phyloP scores from a whole-genome alignment of 2,888 invertebrate genomes.

The Acanthopleura granulata region DNA sequence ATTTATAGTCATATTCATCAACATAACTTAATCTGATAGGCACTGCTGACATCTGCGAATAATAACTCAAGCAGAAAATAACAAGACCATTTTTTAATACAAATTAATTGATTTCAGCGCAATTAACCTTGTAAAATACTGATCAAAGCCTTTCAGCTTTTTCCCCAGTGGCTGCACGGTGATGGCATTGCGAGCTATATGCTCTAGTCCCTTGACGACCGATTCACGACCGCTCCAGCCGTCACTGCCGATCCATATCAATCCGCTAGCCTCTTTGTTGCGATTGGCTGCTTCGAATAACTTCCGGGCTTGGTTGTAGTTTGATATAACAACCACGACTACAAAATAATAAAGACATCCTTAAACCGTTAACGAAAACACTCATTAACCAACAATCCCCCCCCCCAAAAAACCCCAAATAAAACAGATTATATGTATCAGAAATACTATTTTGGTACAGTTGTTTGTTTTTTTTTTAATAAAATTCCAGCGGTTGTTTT shows the following conservation, averaged over 20 bases:
- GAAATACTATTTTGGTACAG: no score
- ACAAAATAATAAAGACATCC: neutral
- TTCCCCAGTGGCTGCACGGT: slow-evolving; percentile 73
- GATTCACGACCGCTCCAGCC: slow-evolving; percentile 71
- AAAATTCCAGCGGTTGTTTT: no score
- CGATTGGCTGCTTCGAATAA: slow-evolving; percentile 71
- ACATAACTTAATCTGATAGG: no score
- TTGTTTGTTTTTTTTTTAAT: no score
- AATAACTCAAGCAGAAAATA: no score
- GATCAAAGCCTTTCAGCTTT: slow-evolving; percentile 71
- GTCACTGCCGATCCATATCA: slow-evolving; percentile 74
- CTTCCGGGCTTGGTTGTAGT: neutral
- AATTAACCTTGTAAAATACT: slow-evolving; percentile 70
- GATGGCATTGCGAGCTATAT: slow-evolving; percentile 72
- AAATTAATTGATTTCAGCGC: neutral
- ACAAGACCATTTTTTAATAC: no score
- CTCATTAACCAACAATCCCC: no score
- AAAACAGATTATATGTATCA: no score
- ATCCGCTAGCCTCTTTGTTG: slow-evolving; percentile 47
- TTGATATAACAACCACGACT: neutral
- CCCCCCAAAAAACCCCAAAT: no score
- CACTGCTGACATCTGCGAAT: no score
- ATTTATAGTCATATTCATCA: no score
- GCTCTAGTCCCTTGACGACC: slow-evolving; percentile 55
- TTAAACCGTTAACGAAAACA: no score